A percentile compares a stretch with the other conserved stretches of the same genome.
phyloP scores from a whole-genome alignment of 1,140 invertebrate genomes.

The Cataglyphis hispanica region DNA sequence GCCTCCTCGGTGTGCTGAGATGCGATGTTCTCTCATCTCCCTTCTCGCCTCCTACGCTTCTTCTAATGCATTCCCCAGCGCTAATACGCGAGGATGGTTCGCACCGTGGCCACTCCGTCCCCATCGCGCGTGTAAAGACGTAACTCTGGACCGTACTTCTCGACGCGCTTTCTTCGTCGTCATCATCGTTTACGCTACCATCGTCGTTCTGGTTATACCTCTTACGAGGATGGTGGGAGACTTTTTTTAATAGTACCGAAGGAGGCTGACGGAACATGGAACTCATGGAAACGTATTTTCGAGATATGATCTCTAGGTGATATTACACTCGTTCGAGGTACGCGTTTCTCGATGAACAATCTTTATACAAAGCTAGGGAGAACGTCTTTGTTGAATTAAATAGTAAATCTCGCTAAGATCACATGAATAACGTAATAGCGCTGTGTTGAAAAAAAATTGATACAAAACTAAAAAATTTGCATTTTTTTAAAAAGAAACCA shows the following conservation, averaged over 20 bases:
- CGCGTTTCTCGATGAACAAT: not conserved
- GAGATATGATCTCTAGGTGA: conserved; percentile 65
- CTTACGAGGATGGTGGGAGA: conserved; percentile 39
- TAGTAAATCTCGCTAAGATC: not conserved
- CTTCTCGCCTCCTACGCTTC: conserved; percentile 34
- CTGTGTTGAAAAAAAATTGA: not conserved
- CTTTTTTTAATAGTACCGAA: conserved; percentile 73
- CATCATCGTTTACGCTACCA: not conserved
- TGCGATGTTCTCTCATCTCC: conserved; percentile 51
- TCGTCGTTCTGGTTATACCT: conserved; percentile 23
- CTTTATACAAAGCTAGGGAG: too few species aligned
- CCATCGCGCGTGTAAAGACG: conserved; percentile 80
- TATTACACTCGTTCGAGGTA: conserved; percentile 22
- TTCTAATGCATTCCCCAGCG: conserved; percentile 82
- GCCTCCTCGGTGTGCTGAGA: conserved; percentile 74
- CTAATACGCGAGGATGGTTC: conserved; percentile 78
- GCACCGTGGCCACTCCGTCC: conserved; percentile 74
- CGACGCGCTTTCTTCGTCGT: not conserved
- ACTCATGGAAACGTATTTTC: conserved; percentile 17
- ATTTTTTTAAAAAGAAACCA: not conserved
- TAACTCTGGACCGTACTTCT: conserved; percentile 64
- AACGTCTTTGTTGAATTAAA: not conserved
- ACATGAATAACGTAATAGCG: not conserved
- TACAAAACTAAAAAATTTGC: not conserved
- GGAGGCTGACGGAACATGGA: conserved; percentile 48